phyloP scores from a whole-genome alignment of 2,797 vertebrate genomes.

The Leucoraja ocellata region DNA sequence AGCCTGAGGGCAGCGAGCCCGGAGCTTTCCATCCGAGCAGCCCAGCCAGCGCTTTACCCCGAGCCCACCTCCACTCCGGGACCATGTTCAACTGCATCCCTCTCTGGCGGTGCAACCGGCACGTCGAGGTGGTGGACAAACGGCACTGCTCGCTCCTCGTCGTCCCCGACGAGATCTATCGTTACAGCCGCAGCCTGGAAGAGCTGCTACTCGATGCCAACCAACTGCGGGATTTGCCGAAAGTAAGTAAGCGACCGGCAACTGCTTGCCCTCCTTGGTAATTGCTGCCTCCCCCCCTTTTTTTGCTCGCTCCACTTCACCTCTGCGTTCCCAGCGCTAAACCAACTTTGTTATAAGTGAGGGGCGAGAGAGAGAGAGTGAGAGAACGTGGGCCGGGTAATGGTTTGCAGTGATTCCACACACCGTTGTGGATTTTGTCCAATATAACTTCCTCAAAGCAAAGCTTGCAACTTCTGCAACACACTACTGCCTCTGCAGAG shows the following conservation, averaged over 20 bases:
- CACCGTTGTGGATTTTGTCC: no score
- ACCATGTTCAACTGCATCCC: slow-evolving; percentile 96
- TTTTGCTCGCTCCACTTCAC: background rate
- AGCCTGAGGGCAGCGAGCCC: background rate
- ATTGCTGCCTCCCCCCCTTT: background rate
- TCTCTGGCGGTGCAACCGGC: slow-evolving; percentile 98
- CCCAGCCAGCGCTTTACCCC: no score
- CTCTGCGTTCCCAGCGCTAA: background rate
- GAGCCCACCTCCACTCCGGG: slow-evolving; percentile 18
- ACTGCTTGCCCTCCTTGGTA: background rate
- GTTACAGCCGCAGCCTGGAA: slow-evolving; percentile 85
- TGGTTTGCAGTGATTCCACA: no score
- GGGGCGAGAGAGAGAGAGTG: no score
- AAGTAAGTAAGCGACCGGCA: slow-evolving; percentile 60
- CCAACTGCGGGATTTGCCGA: slow-evolving; percentile 85
- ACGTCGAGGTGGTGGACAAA: slow-evolving; percentile 86
- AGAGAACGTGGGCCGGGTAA: no score
- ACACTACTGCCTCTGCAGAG: background rate
- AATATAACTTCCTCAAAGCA: no score
- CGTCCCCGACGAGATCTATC: slow-evolving; percentile 91
- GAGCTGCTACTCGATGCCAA: slow-evolving; percentile 89
- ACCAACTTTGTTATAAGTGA: background rate
- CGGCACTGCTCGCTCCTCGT: slow-evolving; percentile 87
- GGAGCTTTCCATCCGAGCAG: slow-evolving; percentile 24
- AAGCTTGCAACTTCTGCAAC: background rate